phyloP scores from a whole-genome alignment of 2,797 vertebrate species.

The Staurois parvus region DNA sequence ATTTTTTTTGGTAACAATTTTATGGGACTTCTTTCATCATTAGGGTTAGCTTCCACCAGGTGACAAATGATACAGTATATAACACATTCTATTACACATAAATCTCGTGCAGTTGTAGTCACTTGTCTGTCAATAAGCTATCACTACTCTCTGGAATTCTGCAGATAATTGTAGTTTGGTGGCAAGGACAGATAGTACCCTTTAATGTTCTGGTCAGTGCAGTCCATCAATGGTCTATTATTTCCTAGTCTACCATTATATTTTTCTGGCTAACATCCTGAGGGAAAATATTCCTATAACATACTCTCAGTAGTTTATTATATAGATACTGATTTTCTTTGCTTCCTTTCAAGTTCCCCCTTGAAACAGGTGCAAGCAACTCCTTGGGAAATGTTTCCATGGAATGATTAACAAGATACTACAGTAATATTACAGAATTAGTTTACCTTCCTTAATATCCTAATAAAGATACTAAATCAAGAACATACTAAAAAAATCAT shows the following conservation, averaged over 20 bases:
- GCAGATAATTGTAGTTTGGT: background rate
- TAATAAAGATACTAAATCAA: too few relatives aligned
- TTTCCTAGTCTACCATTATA: background rate
- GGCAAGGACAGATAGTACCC: background rate
- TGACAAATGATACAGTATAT: background rate
- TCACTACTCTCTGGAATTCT: background rate
- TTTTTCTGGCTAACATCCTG: background rate
- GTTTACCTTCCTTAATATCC: too few relatives aligned
- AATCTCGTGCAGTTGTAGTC: background rate
- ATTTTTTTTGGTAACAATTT: too few relatives aligned
- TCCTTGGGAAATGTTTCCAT: too few relatives aligned
- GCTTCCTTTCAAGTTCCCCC: background rate
- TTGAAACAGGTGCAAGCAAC: background rate
- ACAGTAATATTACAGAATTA: too few relatives aligned
- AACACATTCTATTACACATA: background rate
- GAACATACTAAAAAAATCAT: too few relatives aligned
- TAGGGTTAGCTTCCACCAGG: background rate
- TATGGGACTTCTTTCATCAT: background rate
- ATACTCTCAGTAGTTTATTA: background rate
- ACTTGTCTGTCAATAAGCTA: background rate
- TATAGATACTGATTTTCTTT: background rate
- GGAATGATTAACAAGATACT: too few relatives aligned
- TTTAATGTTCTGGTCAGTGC: background rate
- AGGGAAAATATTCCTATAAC: background rate
- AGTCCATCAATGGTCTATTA: slow-evolving; percentile 6